These are phyloP conservation scores for Anguilla marmorata DNA, from an alignment of 2,797 vertebrate species.

Conservation along the genomic window DNA sequence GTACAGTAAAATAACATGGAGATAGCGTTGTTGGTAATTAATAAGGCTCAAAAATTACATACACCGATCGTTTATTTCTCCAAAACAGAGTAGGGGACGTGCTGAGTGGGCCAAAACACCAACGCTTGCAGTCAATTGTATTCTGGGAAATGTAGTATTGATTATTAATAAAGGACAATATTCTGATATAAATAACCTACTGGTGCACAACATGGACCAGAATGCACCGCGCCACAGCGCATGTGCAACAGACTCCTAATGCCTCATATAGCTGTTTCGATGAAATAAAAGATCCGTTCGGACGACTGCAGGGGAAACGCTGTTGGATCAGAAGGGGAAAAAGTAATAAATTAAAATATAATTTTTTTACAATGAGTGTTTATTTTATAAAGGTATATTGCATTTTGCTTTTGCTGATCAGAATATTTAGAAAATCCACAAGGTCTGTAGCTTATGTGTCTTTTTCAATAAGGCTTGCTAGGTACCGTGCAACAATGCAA, in stretches of 20 bases:
- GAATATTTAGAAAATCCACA: slow-evolving; percentile 22
- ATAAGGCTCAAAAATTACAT: background rate
- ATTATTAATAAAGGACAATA: slow-evolving; percentile 10
- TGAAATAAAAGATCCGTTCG: slow-evolving; percentile 83
- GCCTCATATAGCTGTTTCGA: slow-evolving; percentile 91
- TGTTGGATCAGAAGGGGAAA: slow-evolving; percentile 74
- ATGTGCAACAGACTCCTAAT: slow-evolving; percentile 77
- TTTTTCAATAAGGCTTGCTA: slow-evolving; percentile 61
- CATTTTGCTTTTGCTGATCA: slow-evolving; percentile 4
- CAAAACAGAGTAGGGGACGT: slow-evolving; percentile 28
- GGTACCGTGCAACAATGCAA: slow-evolving; percentile 83
- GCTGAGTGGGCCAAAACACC: slow-evolving; percentile 44
- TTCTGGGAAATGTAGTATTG: slow-evolving; percentile 72
- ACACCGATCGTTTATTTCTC: slow-evolving; percentile 21
- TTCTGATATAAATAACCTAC: slow-evolving; percentile 30
- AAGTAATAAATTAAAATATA: slow-evolving; percentile 78
- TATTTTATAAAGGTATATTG: slow-evolving; percentile 35
- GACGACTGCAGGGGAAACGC: slow-evolving; percentile 77
- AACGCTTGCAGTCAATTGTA: slow-evolving; percentile 27
- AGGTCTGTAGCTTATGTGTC: slow-evolving; percentile 24
- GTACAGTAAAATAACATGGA: background rate
- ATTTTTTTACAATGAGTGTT: slow-evolving; percentile 54
- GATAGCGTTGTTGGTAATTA: background rate
- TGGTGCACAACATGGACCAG: slow-evolving; percentile 65
- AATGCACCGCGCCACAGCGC: slow-evolving; percentile 71